phyloP scores from a whole-genome alignment of 2,113 vertebrate species.

The Dendrocopos noguchii region DNA sequence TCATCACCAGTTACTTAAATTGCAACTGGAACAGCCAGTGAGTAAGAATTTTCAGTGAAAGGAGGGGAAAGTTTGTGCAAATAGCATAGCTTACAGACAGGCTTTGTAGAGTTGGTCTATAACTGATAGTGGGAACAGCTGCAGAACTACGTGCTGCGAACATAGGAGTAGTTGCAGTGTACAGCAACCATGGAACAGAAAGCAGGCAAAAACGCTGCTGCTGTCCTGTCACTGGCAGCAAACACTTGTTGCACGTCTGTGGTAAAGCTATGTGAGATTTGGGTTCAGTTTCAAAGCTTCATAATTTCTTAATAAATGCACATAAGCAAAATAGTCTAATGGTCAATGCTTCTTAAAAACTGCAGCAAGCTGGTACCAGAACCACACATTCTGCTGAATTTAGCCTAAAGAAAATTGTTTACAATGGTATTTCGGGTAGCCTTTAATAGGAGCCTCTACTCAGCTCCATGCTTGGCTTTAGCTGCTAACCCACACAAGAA shows the following conservation, averaged over 20 bases:
- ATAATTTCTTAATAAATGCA: not conserved
- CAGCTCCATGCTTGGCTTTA: not conserved
- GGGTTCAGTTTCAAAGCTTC: constrained; percentile 1
- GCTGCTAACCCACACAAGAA: not conserved
- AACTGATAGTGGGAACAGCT: not conserved
- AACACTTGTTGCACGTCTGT: not conserved
- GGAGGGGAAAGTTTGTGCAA: not conserved
- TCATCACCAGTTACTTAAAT: not conserved
- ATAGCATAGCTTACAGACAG: not conserved
- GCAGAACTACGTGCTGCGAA: not conserved
- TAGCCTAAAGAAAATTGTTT: not conserved
- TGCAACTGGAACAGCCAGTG: not conserved
- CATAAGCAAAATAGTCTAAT: not conserved
- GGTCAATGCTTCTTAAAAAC: not conserved
- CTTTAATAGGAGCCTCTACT: not conserved
- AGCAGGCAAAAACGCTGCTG: not conserved
- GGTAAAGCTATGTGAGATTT: not conserved
- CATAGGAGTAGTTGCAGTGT: not conserved
- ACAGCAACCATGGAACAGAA: not conserved
- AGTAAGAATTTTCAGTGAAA: not conserved
- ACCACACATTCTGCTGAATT: not conserved
- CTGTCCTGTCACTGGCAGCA: not conserved
- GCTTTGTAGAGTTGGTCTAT: not conserved
- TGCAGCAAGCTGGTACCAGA: not conserved
- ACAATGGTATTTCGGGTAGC: not conserved